Base-by-base conservation (phyloP, 2,113 vertebrate genomes). In the Callionymus lyra region DNA sequence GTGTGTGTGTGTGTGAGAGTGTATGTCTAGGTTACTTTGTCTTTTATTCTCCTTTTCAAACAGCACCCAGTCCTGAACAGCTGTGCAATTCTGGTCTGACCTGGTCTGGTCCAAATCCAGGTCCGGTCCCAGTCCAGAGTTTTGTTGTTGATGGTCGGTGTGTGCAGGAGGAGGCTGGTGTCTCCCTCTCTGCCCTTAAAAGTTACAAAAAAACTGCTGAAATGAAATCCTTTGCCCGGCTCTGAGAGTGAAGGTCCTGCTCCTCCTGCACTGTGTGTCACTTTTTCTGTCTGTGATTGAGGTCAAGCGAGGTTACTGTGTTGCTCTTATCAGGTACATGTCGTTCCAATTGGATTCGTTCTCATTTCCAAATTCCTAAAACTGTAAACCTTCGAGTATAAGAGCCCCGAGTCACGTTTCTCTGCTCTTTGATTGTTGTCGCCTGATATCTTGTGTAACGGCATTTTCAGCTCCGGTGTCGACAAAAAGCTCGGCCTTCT, bases 301-400 rank as follows among this genome's bases (percentile, higher is more conserved):
- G 69, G 70, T 79, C 75, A 76, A 80, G 80, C 68, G 54, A 60
- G 70, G 79, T 72, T 62, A 45, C 56, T 47, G 56, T 70, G 63
- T 62, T 63, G 36, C 15, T 32, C 38, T 43, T 38, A 47, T 42
- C 59, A 12, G 31, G 42, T 51, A 68, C 31, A 27, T 47, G 13
- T 37, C 54, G 48, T 52, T 43, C 34, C 10, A 12, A 46, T 48
- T 50, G 39, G 49, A 16, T 49, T 62, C 50, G 55, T 57, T 34
- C 44, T 34, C 35, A 66, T 56, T 65, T 63, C 38, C 45, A 43
- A 50, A 34, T 40, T 35, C 59, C 53, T 59, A 41, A 27, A 69
- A 64, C 43, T 51, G 84, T 87, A 87, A 87, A 87, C 85, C 82
- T 87, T 85, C 83, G 82, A 87, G 85, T 86, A 87, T 87, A 85